These are phyloP conservation scores for Andrena trimmerana DNA, from an alignment of 2,888 invertebrate species.

Conservation along the genomic window DNA sequence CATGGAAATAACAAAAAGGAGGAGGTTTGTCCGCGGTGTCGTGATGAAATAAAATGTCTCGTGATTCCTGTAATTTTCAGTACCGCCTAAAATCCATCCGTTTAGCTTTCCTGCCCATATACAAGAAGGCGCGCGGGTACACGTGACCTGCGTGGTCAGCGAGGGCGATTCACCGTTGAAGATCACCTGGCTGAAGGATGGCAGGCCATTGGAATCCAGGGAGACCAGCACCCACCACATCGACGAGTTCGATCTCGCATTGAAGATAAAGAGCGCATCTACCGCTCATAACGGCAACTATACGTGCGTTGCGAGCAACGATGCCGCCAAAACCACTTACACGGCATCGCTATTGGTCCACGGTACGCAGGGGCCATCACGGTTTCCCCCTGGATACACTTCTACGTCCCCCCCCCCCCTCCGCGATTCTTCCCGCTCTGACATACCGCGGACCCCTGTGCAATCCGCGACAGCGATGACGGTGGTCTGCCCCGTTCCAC, in stretches of 20 bases:
- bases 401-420: not conserved
- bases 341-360: slow-evolving; percentile 86
- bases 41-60: slow-evolving; percentile 62
- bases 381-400: not conserved
- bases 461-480: slow-evolving; percentile 5
- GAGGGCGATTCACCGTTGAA: slow-evolving; percentile 87
- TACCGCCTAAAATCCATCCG: slow-evolving; percentile 86
- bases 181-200: slow-evolving; percentile 87
- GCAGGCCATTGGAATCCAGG: slow-evolving; percentile 84
- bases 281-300: slow-evolving; percentile 86
- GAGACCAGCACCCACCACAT: slow-evolving; percentile 81
- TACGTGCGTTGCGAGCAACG: slow-evolving; percentile 86
- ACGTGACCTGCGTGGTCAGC: slow-evolving; percentile 86
- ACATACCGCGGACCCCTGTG: not conserved
- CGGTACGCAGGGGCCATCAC: slow-evolving; percentile 79
- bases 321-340: slow-evolving; percentile 84
- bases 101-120: slow-evolving; percentile 86
- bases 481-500: not conserved
- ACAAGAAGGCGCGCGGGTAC: slow-evolving; percentile 85
- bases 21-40: slow-evolving; percentile 27
- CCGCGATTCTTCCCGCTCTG: not conserved
- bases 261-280: slow-evolving; percentile 86
- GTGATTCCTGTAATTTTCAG: slow-evolving; percentile 83
- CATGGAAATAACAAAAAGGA: not conserved
- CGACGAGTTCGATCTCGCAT: slow-evolving; percentile 83